A percentile compares a stretch with the other conserved stretches of the same genome.
These are phyloP conservation scores for Semicossyphus pulcher DNA, from an alignment of 2,113 vertebrate species.

Conservation along the genomic window DNA sequence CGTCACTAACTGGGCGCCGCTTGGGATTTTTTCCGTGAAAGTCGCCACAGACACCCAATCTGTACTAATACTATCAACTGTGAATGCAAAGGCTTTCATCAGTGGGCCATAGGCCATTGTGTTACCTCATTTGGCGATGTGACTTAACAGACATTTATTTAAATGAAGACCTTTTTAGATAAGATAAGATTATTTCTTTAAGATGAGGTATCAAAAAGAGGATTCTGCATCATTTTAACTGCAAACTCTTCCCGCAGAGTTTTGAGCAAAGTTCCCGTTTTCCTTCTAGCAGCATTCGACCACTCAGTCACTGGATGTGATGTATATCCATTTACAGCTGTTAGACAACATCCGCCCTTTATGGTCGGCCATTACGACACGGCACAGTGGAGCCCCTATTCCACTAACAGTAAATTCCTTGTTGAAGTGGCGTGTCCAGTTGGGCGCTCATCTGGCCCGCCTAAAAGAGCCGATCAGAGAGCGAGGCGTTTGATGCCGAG, in stretches of 20 bases:
- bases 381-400: slow-evolving; percentile 64
- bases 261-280: neutral
- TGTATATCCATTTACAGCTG: slow-evolving; percentile 77
- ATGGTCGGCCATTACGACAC: slow-evolving; percentile 47
- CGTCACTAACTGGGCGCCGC: too few relatives aligned
- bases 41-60: too few relatives aligned
- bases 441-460: slow-evolving; percentile 66
- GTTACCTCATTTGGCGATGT: too few relatives aligned
- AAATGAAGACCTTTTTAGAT: too few relatives aligned
- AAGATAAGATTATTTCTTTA: too few relatives aligned
- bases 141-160: too few relatives aligned
- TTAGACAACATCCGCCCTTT: slow-evolving; percentile 74
- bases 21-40: too few relatives aligned
- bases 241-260: neutral
- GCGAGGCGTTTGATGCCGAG: slow-evolving; percentile 68
- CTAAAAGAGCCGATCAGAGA: slow-evolving; percentile 72
- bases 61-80: too few relatives aligned
- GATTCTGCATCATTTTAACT: slow-evolving; percentile 7
- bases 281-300: slow-evolving; percentile 10
- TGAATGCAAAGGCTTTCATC: too few relatives aligned
- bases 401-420: slow-evolving; percentile 75
- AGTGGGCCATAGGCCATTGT: too few relatives aligned
- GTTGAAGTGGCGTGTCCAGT: slow-evolving; percentile 70
- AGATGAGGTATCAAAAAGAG: neutral
- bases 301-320: slow-evolving; percentile 30